Percentiles rank a stretch among this genome's conserved stretches.
Evolutionary conservation across 2,888 invertebrate genomes (phyloP).

Genomic region (Chrysomela aeneicollis): DNA sequence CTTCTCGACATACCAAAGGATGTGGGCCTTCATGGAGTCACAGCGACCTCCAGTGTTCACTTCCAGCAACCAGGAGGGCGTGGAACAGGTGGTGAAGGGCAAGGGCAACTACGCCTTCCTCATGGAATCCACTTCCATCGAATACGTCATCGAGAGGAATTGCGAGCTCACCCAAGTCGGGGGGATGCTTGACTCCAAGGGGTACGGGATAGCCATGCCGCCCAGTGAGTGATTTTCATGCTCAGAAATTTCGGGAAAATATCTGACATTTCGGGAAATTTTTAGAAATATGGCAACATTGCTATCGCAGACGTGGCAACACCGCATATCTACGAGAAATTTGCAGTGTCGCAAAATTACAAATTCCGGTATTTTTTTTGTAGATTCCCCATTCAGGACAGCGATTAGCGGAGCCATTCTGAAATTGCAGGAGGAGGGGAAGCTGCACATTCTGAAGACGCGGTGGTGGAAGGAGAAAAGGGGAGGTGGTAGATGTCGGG

Average conservation of each 20-base stretch:
- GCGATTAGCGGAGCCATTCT: slow-evolving; percentile 94
- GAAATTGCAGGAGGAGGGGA: slow-evolving; percentile 94
- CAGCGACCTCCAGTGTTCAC: slow-evolving; percentile 89
- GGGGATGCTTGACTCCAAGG: slow-evolving; percentile 91
- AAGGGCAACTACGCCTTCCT: slow-evolving; percentile 93
- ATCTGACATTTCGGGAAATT: too few species aligned
- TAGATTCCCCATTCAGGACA: slow-evolving; percentile 93
- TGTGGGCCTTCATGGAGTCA: slow-evolving; percentile 96
- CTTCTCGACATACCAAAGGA: slow-evolving; percentile 90
- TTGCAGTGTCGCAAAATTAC: too few species aligned
- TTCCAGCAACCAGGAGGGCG: slow-evolving; percentile 86
- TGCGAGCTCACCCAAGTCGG: slow-evolving; percentile 93
- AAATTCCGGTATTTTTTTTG: slow-evolving; percentile 44
- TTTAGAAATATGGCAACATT: too few species aligned
- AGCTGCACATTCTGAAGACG: slow-evolving; percentile 90
- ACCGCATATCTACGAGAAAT: background rate
- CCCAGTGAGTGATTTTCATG: slow-evolving; percentile 72
- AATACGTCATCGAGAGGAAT: slow-evolving; percentile 89
- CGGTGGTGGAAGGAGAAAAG: slow-evolving; percentile 98
- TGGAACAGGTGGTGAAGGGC: slow-evolving; percentile 84
- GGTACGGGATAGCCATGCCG: slow-evolving; percentile 94
- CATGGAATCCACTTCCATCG: slow-evolving; percentile 97
- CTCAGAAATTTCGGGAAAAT: too few species aligned
- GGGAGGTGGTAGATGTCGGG: slow-evolving; percentile 86
- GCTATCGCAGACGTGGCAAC: background rate